These are phyloP conservation scores for Vespertilio murinus DNA, from an alignment of 2,797 vertebrate species.

Conservation along the genomic window DNA sequence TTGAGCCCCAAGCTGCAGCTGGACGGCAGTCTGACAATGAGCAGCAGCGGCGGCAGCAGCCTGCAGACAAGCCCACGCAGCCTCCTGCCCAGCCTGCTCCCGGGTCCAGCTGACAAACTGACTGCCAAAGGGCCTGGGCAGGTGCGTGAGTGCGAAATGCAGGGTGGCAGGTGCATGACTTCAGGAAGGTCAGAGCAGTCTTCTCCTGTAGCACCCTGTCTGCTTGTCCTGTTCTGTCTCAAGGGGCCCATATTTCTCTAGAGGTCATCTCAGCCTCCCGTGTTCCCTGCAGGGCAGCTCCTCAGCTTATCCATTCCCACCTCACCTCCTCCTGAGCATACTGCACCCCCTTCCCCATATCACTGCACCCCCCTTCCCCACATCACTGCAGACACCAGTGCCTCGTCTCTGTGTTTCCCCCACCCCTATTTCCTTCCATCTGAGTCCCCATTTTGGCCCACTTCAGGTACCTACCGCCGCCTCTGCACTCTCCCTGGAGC, in stretches of 20 bases:
- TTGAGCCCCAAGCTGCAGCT: constrained; percentile 91
- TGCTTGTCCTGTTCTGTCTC: not conserved
- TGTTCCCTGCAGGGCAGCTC: not conserved
- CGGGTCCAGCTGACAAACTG: constrained; percentile 89
- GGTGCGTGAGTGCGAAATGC: constrained; percentile 81
- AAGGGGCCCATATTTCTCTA: not conserved
- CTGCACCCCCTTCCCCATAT: too few species aligned
- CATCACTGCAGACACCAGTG: not conserved
- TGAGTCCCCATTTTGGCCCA: not conserved
- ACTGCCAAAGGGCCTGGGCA: constrained; percentile 86
- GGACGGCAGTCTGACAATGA: constrained; percentile 86
- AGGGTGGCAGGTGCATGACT: not conserved
- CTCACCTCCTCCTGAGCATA: not conserved
- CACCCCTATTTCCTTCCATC: not conserved
- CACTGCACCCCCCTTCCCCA: not conserved
- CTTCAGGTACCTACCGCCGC: constrained; percentile 83
- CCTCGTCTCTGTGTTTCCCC: not conserved
- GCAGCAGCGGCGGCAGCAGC: constrained; percentile 83
- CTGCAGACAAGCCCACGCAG: constrained; percentile 89
- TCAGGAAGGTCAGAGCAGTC: not conserved
- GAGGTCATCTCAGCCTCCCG: not conserved
- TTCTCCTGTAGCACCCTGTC: not conserved
- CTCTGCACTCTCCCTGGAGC: constrained; percentile 87
- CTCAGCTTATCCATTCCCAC: not conserved
- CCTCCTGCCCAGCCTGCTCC: constrained; percentile 88